phyloP scores from a whole-genome alignment of 2,888 invertebrate genomes.

The Erebia palarica region DNA sequence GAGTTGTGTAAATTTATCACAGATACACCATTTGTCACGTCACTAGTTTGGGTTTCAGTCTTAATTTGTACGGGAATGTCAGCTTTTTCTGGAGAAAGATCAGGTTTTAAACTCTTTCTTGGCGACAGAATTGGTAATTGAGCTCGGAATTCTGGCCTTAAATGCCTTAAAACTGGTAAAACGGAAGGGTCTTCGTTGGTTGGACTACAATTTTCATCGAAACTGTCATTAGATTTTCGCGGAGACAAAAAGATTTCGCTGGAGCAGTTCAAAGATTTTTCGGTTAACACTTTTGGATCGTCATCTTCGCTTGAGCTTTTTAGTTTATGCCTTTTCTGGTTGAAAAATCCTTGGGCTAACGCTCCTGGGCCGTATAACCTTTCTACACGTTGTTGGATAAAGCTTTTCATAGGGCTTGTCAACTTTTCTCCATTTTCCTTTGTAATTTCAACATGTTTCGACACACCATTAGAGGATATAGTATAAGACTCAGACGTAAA shows the following conservation, averaged over 20 bases:
- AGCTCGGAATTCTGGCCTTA: constrained; percentile 93
- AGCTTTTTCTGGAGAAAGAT: constrained; percentile 61
- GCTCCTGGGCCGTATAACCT: constrained; percentile 94
- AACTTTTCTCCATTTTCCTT: constrained; percentile 75
- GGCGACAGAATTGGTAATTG: constrained; percentile 88
- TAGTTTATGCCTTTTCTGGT: constrained; percentile 82
- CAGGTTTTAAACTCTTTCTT: constrained; percentile 72
- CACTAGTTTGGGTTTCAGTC: constrained; percentile 55
- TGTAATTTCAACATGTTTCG: constrained; percentile 74
- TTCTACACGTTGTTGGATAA: constrained; percentile 94
- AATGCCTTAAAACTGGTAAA: constrained; percentile 90
- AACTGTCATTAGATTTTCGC: constrained; percentile 54
- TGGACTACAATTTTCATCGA: constrained; percentile 56
- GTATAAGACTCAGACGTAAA: constrained; percentile 72
- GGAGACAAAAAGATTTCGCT: constrained; percentile 60
- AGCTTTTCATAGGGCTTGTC: constrained; percentile 85
- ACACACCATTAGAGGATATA: constrained; percentile 74
- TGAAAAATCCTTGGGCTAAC: constrained; percentile 92
- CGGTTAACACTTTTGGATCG: constrained; percentile 65
- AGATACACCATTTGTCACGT: constrained; percentile 63
- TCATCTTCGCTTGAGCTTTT: constrained; percentile 71
- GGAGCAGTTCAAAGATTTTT: constrained; percentile 69
- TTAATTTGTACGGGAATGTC: constrained; percentile 62
- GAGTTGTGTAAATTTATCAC: constrained; percentile 68
- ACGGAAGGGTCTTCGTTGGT: constrained; percentile 61